Evolutionary conservation across 2,113 vertebrate genomes (phyloP), one percentile per base, ranked within the genome.

Genomic region (Acanthisitta chloris): DNA sequence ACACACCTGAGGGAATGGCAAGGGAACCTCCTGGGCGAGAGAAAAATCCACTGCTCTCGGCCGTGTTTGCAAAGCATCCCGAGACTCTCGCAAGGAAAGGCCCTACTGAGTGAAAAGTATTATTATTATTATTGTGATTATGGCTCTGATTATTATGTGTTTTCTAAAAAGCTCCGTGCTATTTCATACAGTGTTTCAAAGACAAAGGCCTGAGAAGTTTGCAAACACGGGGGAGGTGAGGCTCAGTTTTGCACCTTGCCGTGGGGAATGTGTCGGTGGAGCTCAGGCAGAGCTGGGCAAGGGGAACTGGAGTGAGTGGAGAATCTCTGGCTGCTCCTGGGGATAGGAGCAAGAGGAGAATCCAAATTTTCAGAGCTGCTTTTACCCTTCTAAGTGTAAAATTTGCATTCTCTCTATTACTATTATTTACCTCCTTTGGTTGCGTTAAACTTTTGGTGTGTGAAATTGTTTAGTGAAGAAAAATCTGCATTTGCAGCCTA

Each of bases 81-180:
- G 79, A 88, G 90, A 43, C 67, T 10, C 90, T 33, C 34, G 0
- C 65, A 46, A 52, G 64, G 77, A 57, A 95, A 78, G 88, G 90
- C 80, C 95, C 92, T 4, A 6, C 45, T 67, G 96, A 91, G 93
- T 10, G 69, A 52, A 49, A 71, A 90, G 90, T 14, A 31, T 86
- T 93, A 94, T 86, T 89, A 79, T 92, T 92, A 88, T 96, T 93
- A 76, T 93, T 95, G 88, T 3, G 72, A 81, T 94, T 88, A 90
- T 2, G 69, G 51, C 80, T 72, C 10, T 23, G 86, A 52, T 95
- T 95, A 96, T 96, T 86, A 33, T 1, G 28, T 72, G 59, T 90
- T 83, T 94, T 55, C 65, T 17, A 46, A 84, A 84, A 84, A 92
- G 92, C 93, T 17, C 51, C 1, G 52, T 2, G 12, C 69, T 33